Evolutionary conservation across 1,140 invertebrate genomes (phyloP), one percentile per base, ranked within the genome.

Genomic region (Cecropterus lyciades): DNA sequence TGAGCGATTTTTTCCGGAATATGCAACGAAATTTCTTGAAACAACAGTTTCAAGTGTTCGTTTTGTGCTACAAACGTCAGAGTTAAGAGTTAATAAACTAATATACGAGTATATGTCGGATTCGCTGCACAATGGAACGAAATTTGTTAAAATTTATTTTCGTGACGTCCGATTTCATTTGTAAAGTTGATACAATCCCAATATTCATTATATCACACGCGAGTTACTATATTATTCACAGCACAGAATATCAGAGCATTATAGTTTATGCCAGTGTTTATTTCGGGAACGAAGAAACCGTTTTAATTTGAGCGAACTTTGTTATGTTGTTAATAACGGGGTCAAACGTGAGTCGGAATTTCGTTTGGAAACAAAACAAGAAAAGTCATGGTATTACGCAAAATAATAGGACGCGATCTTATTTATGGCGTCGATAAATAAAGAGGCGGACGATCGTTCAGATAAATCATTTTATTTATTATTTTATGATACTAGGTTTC

Each of bases 351-450:
- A 11, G 55, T 15, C 55, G 20, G 37, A 6, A 7, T 30, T 37
- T 37, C 13, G 14, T 37, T 53, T 53, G 13, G 27, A 16, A 53
- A 10, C 27, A 53, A 53, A 53, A 53, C 30, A 37, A 53, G 51
- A 53, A 49, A 49, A 53, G 51, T 53, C 51, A 37, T 4, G 27
- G 51, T 11, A 16, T 53, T 53, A 53, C 51, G 51, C 30, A 53
- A 53, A 37, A 53, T 37, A 53, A 53, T 53, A 53, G 49, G n/a
- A 51, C 20, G 20, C 49, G n/a, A 30, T 7, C 14, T 53, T 15
- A 53, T 53, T 53, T 53, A 53, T 53, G 30, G 51, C 51, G 15
- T 16, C 51, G 30, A 53, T 33, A 37, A 53, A 53, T 53, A 53
- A n/a, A 53, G 33, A 37, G 51, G 14, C 6, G 13, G 14, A n/a